Evolutionary conservation across 2,888 invertebrate species (phyloP).

Genomic region (Anagyrus pseudococci): DNA sequence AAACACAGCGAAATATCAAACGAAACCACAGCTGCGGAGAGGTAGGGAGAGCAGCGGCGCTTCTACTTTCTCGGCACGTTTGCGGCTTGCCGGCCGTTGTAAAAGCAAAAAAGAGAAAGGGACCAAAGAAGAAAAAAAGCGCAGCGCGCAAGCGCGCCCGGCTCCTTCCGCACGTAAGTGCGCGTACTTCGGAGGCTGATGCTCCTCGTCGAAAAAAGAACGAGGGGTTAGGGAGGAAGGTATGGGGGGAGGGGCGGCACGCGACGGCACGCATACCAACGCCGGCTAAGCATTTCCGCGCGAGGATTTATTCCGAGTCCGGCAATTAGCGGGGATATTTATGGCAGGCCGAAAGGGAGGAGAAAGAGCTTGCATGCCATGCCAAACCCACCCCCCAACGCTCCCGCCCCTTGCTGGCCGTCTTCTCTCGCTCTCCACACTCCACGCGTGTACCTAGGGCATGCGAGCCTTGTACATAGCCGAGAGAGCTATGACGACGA

Average conservation of each 20-base stretch:
- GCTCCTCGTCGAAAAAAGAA: not conserved
- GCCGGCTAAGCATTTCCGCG: slow-evolving; percentile 47
- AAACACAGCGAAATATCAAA: slow-evolving; percentile 23
- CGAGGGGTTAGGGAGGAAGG: not conserved
- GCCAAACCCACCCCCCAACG: too few species aligned
- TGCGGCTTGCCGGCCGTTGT: not conserved
- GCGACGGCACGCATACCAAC: slow-evolving; percentile 12
- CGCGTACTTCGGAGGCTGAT: not conserved
- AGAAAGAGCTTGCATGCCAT: too few species aligned
- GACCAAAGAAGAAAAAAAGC: slow-evolving; percentile 15
- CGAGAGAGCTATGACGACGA: too few species aligned
- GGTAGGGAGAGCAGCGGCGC: not conserved
- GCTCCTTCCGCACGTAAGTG: not conserved
- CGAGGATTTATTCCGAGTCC: slow-evolving; percentile 53
- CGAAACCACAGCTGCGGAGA: slow-evolving; percentile 2
- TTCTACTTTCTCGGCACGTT: slow-evolving; percentile 27
- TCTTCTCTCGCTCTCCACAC: too few species aligned
- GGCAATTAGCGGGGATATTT: slow-evolving; percentile 57
- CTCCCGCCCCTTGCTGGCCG: too few species aligned
- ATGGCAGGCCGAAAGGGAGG: slow-evolving; percentile 41
- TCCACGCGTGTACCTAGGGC: too few species aligned
- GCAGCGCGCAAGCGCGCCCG: not conserved
- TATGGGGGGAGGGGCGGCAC: too few species aligned
- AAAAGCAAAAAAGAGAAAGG: not conserved
- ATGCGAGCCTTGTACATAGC: too few species aligned